Conservation (phyloP, 2,113 vertebrate species). For the Cyprinodon variegatus region DNA sequence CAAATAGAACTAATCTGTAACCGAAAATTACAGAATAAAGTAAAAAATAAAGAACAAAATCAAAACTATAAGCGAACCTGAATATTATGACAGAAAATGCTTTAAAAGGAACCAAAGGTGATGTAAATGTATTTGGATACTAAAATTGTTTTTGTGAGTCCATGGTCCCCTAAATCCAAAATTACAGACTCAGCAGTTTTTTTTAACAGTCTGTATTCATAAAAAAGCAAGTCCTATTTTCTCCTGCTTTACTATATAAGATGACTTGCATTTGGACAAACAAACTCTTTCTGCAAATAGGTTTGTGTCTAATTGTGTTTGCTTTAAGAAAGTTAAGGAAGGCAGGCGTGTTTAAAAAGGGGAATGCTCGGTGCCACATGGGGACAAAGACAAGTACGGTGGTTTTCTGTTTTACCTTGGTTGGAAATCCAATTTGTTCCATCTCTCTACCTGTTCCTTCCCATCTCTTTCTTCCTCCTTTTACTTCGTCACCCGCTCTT, state of each 20-base stretch:
- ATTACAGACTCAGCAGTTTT: slow-evolving; percentile 2
- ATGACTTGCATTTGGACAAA: slow-evolving; percentile 14
- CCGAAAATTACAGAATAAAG: too few species aligned
- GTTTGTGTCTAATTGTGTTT: slow-evolving; percentile 1
- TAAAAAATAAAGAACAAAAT: too few species aligned
- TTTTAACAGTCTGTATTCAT: slow-evolving; percentile 9
- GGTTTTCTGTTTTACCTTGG: background rate
- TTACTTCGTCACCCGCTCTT: slow-evolving; percentile 9
- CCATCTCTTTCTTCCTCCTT: background rate
- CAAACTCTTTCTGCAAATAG: background rate
- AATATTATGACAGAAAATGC: too few species aligned
- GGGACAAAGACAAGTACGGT: slow-evolving; percentile 39
- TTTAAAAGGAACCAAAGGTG: background rate
- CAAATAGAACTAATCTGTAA: too few species aligned
- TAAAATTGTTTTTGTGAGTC: background rate
- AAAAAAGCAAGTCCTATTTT: slow-evolving; percentile 2
- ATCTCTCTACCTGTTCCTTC: slow-evolving; percentile 8
- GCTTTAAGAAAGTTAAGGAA: slow-evolving; percentile 10
- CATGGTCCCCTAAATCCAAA: background rate
- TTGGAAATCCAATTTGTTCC: background rate
- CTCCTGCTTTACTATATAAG: background rate
- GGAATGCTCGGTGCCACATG: slow-evolving; percentile 37
- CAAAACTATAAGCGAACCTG: too few species aligned
- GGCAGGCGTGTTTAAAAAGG: slow-evolving; percentile 30
- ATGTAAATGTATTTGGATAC: background rate